These are phyloP conservation scores for Thymelicus lineola DNA, from an alignment of 2,888 invertebrate species.

Conservation along the genomic window DNA sequence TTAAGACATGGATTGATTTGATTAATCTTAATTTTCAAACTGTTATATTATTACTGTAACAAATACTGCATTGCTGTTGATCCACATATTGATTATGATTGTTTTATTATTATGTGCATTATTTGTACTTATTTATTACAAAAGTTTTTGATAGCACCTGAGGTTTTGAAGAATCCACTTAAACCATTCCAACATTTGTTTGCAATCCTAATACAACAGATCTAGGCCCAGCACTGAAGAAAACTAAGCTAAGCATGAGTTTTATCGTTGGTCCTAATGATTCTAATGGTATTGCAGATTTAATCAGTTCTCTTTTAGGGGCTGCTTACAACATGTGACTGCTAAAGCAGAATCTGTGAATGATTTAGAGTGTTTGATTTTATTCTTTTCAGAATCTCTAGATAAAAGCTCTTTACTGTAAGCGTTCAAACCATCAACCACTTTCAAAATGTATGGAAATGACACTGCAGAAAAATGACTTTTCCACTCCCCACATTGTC, in stretches of 20 bases:
- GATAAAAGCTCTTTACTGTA: no score
- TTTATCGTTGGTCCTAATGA: not conserved
- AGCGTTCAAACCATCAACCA: no score
- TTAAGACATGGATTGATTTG: not conserved
- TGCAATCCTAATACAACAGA: not conserved
- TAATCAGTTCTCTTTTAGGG: not conserved
- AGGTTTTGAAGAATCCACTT: not conserved
- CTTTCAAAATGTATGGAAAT: no score
- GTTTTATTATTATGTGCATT: not conserved
- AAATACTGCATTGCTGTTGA: conserved; percentile 19
- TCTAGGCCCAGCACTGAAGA: no score
- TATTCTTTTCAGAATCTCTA: no score
- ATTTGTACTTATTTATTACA: not conserved
- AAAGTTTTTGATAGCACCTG: not conserved
- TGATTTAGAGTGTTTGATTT: no score
- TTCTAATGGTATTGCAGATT: conserved; percentile 19
- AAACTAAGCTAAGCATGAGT: no score
- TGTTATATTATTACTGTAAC: not conserved
- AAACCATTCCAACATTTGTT: conserved; percentile 17
- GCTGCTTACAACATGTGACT: not conserved
- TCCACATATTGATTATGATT: not conserved
- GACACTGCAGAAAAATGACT: no score
- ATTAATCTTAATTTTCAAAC: not conserved
- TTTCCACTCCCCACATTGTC: no score
- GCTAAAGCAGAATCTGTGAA: no score